Percentiles rank a stretch among this genome's conserved stretches.
Conservation (phyloP, 2,888 invertebrate genomes). For the Deilephila porcellus region DNA sequence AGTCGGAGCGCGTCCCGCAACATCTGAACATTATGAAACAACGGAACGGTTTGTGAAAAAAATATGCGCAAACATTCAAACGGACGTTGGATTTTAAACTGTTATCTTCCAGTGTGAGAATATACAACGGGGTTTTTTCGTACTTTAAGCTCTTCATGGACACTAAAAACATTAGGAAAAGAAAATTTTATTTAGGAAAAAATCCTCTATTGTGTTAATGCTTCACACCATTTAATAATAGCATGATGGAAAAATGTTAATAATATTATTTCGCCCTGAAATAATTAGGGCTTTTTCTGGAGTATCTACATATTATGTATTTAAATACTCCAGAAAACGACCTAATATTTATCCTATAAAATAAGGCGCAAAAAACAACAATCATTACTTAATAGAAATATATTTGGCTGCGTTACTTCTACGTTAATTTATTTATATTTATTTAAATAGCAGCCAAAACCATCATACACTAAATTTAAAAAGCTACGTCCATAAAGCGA, state of each 20-base stretch:
- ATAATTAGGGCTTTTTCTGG: too few species aligned
- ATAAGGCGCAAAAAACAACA: too few species aligned
- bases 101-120: neutral
- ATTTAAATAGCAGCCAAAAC: neutral
- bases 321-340: too few species aligned
- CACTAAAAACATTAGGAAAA: neutral
- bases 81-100: neutral
- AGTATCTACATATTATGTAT: too few species aligned
- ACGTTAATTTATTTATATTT: too few species aligned
- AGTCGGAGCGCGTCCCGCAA: conserved; percentile 39
- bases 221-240: too few species aligned
- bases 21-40: neutral
- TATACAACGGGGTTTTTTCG: neutral
- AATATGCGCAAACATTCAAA: neutral
- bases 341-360: too few species aligned
- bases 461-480: neutral
- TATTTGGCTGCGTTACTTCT: too few species aligned
- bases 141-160: neutral
- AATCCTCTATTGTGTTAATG: too few species aligned
- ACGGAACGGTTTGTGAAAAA: conserved; percentile 9
- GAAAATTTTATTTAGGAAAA: neutral
- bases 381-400: too few species aligned
- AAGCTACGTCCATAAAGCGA: neutral
- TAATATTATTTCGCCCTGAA: too few species aligned
- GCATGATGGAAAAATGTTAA: too few species aligned